phyloP scores from a whole-genome alignment of 2,888 invertebrate species.

The Ischnus inquisitorius region DNA sequence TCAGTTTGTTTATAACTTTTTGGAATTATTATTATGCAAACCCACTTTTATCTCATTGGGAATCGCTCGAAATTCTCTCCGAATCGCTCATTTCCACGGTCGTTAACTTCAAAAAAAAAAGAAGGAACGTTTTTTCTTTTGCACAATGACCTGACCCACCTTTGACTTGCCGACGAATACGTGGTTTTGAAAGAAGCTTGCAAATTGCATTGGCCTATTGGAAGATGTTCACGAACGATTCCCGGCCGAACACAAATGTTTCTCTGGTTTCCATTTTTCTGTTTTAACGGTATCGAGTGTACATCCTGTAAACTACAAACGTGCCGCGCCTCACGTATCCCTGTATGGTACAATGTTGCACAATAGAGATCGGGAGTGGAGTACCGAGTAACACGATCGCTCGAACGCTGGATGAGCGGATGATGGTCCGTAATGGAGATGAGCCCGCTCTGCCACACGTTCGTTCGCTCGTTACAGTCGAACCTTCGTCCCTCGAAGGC shows the following conservation, averaged over 20 bases:
- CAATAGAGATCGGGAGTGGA: constrained; percentile 29
- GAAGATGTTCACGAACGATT: too few relatives aligned
- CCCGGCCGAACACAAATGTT: not conserved
- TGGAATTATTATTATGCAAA: too few relatives aligned
- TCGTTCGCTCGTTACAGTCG: constrained; percentile 36
- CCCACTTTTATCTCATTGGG: too few relatives aligned
- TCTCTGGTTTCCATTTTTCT: not conserved
- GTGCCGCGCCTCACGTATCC: constrained; percentile 50
- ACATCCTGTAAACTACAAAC: constrained; percentile 40
- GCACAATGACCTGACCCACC: too few relatives aligned
- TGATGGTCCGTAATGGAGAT: constrained; percentile 63
- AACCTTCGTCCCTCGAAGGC: constrained; percentile 37
- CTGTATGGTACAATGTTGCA: constrained; percentile 60
- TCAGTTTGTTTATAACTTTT: too few relatives aligned
- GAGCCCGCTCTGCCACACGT: constrained; percentile 48
- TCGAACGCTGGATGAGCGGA: constrained; percentile 55
- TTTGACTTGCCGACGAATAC: too few relatives aligned
- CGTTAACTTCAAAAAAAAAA: too few relatives aligned
- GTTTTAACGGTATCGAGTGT: constrained; percentile 37
- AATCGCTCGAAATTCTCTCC: too few relatives aligned
- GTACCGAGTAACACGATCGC: constrained; percentile 63
- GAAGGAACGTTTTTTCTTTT: too few relatives aligned
- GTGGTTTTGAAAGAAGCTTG: too few relatives aligned
- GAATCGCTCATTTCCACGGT: too few relatives aligned
- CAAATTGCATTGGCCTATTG: too few relatives aligned